These are phyloP conservation scores for Prietella phreatophila DNA, from an alignment of 2,113 vertebrate species.

Conservation along the genomic window DNA sequence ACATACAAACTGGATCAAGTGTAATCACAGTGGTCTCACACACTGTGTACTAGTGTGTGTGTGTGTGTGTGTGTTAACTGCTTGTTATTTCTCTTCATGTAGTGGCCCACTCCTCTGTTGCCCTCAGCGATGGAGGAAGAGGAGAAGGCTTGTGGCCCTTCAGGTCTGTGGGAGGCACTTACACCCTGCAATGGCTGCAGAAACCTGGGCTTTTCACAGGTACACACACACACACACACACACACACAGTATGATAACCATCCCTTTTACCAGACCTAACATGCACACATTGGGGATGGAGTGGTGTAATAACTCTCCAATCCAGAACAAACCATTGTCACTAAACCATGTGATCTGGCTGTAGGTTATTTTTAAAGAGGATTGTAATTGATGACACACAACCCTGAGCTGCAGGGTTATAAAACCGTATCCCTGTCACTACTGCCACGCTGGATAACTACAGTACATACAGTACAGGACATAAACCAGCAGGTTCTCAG, in stretches of 20 bases:
- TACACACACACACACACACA: constrained; percentile 46
- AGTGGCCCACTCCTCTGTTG: constrained; percentile 79
- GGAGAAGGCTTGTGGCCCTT: constrained; percentile 84
- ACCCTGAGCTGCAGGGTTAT: neutral
- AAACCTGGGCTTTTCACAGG: constrained; percentile 91
- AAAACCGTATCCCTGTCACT: neutral
- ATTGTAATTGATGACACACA: neutral
- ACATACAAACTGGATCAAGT: neutral
- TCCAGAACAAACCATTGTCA: neutral
- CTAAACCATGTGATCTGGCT: neutral
- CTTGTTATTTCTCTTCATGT: constrained; percentile 37
- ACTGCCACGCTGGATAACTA: too few species aligned
- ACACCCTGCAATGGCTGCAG: constrained; percentile 94
- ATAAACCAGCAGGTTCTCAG: too few species aligned
- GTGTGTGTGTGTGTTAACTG: neutral
- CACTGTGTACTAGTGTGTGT: constrained; percentile 16
- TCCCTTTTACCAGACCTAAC: neutral
- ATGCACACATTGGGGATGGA: neutral
- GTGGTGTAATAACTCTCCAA: neutral
- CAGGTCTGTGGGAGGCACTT: constrained; percentile 90
- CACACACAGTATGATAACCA: neutral
- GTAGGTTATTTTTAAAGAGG: neutral
- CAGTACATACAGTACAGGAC: too few species aligned
- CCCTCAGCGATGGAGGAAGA: constrained; percentile 80
- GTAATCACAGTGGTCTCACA: neutral